These are phyloP conservation scores for Entomobrya multifasciata DNA, from an alignment of 2,888 invertebrate species.

Conservation along the genomic window DNA sequence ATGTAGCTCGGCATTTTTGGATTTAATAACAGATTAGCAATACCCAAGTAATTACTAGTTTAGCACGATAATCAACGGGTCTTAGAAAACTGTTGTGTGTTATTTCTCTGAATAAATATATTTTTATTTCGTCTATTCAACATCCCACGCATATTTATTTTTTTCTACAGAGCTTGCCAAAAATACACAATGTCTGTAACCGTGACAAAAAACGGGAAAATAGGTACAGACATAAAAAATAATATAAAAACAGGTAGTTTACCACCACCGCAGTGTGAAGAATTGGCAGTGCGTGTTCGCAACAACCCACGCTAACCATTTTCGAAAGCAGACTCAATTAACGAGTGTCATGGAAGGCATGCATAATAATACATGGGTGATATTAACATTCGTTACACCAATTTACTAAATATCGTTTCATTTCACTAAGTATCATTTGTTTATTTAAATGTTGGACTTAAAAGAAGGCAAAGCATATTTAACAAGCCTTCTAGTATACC, in stretches of 20 bases:
- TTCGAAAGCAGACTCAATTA: constrained; percentile 41
- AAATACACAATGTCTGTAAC: no score
- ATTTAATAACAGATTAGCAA: constrained; percentile 71
- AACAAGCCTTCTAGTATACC: no score
- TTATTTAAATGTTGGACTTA: not conserved
- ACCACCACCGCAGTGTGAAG: constrained; percentile 43
- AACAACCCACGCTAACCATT: not conserved
- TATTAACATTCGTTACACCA: constrained; percentile 12
- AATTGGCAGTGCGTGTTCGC: constrained; percentile 53
- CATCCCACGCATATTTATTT: not conserved
- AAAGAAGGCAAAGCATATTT: no score
- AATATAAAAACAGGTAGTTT: not conserved
- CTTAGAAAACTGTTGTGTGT: constrained; percentile 33
- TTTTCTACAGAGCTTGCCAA: no score
- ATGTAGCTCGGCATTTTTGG: constrained; percentile 64
- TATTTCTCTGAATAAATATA: constrained; percentile 1
- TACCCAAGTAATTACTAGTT: constrained; percentile 69
- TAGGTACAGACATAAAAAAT: not conserved
- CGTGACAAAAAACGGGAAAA: no score
- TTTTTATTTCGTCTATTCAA: no score
- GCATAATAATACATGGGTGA: not conserved
- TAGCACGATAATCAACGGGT: constrained; percentile 62
- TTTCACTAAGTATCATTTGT: no score
- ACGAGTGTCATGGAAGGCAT: constrained; percentile 39
- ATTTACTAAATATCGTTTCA: no score